A percentile compares a stretch with the other conserved stretches of the same genome.
Evolutionary conservation across 2,113 vertebrate genomes (phyloP).

Genomic region (Gadus macrocephalus): DNA sequence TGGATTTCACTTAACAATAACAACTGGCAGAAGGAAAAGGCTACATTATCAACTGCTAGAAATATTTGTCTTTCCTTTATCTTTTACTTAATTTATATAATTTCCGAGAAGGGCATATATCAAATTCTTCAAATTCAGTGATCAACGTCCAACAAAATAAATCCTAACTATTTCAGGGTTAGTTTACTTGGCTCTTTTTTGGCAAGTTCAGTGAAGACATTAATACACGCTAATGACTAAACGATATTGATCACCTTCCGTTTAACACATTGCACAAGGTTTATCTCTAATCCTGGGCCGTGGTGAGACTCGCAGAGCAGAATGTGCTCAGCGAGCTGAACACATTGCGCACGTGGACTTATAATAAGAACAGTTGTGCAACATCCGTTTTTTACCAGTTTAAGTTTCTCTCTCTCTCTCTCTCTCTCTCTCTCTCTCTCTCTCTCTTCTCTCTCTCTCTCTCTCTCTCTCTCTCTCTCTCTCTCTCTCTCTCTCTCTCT

Average conservation of each 20-base stretch:
- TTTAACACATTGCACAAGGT: neutral
- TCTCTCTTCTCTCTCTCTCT: no score
- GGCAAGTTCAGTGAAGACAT: neutral
- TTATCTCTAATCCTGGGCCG: constrained; percentile 11
- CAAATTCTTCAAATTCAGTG: neutral
- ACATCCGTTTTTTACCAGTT: constrained; percentile 27
- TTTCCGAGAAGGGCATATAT: neutral
- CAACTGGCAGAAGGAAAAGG: neutral
- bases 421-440: no score
- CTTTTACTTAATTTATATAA: no score
- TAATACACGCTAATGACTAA: neutral
- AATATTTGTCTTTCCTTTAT: no score
- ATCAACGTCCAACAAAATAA: neutral
- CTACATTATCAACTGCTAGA: constrained; percentile 26
- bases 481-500: neutral
- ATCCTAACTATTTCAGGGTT: neutral
- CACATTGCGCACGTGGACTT: neutral
- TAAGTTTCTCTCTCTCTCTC: constrained; percentile 14
- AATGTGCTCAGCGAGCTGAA: constrained; percentile 1
- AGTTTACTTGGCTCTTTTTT: neutral
- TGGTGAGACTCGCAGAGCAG: neutral
- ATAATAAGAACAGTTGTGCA: constrained; percentile 16
- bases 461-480: constrained; percentile 1
- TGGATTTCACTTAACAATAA: no score
- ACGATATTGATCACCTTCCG: constrained; percentile 1